Percentiles rank a stretch among this genome's conserved stretches.
Conservation (phyloP, 2,797 vertebrate species). For the Takifugu rubripes region DNA sequence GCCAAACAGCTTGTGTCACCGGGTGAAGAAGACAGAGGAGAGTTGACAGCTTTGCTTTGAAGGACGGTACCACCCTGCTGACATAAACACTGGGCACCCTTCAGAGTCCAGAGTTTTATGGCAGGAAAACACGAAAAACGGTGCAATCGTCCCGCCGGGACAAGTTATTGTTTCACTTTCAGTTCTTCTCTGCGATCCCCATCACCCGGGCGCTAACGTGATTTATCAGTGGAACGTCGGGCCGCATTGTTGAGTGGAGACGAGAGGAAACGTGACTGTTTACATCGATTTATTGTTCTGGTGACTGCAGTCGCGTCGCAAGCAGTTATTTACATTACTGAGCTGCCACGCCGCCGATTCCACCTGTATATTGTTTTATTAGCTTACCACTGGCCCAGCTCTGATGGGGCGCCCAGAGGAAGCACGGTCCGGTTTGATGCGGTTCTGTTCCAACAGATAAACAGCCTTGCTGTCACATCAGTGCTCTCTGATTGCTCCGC, state of each 20-base stretch:
- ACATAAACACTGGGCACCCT: slow-evolving; percentile 11
- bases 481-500: slow-evolving; percentile 26
- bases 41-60: slow-evolving; percentile 17
- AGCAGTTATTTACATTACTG: slow-evolving; percentile 47
- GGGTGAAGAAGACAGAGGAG: slow-evolving; percentile 15
- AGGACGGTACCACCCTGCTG: slow-evolving; percentile 7
- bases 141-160: slow-evolving; percentile 17
- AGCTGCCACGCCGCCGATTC: slow-evolving; percentile 14
- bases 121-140: slow-evolving; percentile 8
- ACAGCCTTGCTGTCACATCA: slow-evolving; percentile 32
- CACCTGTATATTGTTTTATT: slow-evolving; percentile 44
- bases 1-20: slow-evolving; percentile 22
- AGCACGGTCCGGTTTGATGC: slow-evolving; percentile 49
- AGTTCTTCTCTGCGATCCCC: slow-evolving; percentile 9
- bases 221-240: slow-evolving; percentile 22
- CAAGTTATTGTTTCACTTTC: slow-evolving; percentile 3
- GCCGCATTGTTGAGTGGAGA: slow-evolving; percentile 2
- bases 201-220: slow-evolving; percentile 20
- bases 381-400: slow-evolving; percentile 30
- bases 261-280: too few species aligned
- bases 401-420: slow-evolving; percentile 34
- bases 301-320: too few species aligned
- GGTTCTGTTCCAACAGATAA: slow-evolving; percentile 42
- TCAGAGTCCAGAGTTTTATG: slow-evolving; percentile 6
- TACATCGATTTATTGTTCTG: too few species aligned